Conservation (phyloP, 1,140 invertebrate genomes). For the Ips typographus region DNA sequence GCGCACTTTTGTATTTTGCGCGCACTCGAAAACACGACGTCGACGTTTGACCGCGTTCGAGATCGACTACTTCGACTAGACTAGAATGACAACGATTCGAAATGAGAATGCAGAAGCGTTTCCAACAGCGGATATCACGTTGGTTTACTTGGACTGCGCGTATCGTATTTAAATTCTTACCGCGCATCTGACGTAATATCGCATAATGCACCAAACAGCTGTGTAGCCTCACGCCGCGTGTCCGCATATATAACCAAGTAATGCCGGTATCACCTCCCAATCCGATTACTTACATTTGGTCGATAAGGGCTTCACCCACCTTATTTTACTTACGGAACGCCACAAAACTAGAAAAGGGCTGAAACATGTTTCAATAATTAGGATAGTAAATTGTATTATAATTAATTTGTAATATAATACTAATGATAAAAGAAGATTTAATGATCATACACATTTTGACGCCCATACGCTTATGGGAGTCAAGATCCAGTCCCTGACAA, state of each 20-base stretch:
- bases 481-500: too few species aligned
- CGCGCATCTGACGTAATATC: constrained; percentile 36
- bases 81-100: constrained; percentile 29
- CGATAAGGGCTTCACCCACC: too few species aligned
- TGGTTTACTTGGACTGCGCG: constrained; percentile 26
- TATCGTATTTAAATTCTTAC: constrained; percentile 12
- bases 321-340: too few species aligned
- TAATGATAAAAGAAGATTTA: too few species aligned
- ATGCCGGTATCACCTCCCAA: background rate
- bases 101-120: constrained; percentile 25
- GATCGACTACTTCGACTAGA: constrained; percentile 19
- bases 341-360: too few species aligned
- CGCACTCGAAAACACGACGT: constrained; percentile 20
- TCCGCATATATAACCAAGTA: constrained; percentile 9
- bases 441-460: too few species aligned
- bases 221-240: constrained; percentile 23
- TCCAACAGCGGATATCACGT: constrained; percentile 36
- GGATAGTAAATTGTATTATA: too few species aligned
- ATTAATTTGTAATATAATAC: too few species aligned
- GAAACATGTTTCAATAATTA: too few species aligned
- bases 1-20: constrained; percentile 34
- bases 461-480: too few species aligned
- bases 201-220: constrained; percentile 43
- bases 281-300: background rate
- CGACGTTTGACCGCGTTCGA: constrained; percentile 14